Conservation (phyloP, 92 coral and sea anemone genomes). For the Scolanthus callimorphus region DNA sequence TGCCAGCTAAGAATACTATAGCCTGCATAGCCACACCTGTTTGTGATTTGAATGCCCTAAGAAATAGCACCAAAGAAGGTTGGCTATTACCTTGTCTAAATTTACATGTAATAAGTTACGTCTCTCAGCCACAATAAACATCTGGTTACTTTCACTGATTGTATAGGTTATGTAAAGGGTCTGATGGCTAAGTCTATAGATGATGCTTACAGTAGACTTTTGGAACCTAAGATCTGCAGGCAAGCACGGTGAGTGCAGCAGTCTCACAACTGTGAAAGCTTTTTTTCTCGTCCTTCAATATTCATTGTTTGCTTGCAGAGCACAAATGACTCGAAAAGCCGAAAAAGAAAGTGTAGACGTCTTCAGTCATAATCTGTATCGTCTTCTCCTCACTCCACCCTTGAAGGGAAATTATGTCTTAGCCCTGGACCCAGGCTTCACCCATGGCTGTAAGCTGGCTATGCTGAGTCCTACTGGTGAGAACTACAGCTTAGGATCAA, state of each 20-base stretch:
- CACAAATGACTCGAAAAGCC: constrained; percentile 63
- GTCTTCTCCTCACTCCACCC: constrained; percentile 86
- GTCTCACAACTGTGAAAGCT: no score
- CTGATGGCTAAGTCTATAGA: constrained; percentile 35
- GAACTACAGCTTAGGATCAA: no score
- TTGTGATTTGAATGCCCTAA: no score
- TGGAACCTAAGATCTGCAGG: constrained; percentile 69
- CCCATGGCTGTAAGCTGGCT: constrained; percentile 93
- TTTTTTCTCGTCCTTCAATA: no score
- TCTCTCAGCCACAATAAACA: no score
- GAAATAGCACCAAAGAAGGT: no score
- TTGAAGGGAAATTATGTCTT: constrained; percentile 61
- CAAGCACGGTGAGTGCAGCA: constrained; percentile 57
- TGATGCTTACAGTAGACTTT: constrained; percentile 74
- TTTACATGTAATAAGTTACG: no score
- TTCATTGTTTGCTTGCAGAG: no score
- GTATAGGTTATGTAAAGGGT: constrained; percentile 35
- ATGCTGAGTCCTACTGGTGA: constrained; percentile 66
- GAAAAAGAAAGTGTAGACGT: constrained; percentile 71
- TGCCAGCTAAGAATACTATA: no score
- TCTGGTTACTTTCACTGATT: no score
- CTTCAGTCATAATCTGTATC: constrained; percentile 69
- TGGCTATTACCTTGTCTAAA: no score
- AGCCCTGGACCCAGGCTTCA: constrained; percentile 90
- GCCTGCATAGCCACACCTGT: no score